Base-by-base conservation (phyloP, 2,888 invertebrate species). In the Conops quadrifasciatus region DNA sequence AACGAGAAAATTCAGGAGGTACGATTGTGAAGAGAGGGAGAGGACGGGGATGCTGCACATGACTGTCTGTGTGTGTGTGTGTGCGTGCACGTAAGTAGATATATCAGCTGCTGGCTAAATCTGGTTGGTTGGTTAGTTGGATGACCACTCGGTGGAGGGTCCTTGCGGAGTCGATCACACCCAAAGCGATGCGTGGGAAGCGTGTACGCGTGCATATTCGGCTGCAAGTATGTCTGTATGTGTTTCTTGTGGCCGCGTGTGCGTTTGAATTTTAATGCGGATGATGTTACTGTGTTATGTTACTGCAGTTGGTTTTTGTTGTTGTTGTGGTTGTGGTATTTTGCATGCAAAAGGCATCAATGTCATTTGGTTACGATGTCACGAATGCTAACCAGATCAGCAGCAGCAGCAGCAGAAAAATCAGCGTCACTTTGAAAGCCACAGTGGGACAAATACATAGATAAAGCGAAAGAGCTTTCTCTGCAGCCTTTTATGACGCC, bases 351-450 rank as follows among this genome's bases (percentile, higher is more conserved):
- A 5, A n/a, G 49, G 49, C 49, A 66, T 66, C 43, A 66, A 36
- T 30, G 66, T 56, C 66, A 66, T 66, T 66, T 36, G 53, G 66
- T 24, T 53, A 19, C 43, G 66, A 56, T 56, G 63, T 47, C 63
- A 47, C 49, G 63, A 47, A 49, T 49, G n/a, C 47, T 24, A 45
- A 63, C 63, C 24, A 47, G 49, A 47, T 45, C 47, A 47, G 47
- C 2, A 45, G 47, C 13, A 43, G 13, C 13, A 43, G 9, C 45
- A 43, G 13, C 45, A 5, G 45, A 5, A 43, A 36, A 36, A 36
- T 15, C 49, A 49, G 49, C n/a, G n/a, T 15, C 49, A 19, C 11
- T 49, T 19, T 49, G 2, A 43, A 43, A 43, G 19, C 49, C 49
- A 49, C 11, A 16, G 11, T 49, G 49, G 49, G 49, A 49, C 49